Base-by-base conservation (phyloP, 1,140 invertebrate species). In the Pachyrhynchus sulphureomaculatus region DNA sequence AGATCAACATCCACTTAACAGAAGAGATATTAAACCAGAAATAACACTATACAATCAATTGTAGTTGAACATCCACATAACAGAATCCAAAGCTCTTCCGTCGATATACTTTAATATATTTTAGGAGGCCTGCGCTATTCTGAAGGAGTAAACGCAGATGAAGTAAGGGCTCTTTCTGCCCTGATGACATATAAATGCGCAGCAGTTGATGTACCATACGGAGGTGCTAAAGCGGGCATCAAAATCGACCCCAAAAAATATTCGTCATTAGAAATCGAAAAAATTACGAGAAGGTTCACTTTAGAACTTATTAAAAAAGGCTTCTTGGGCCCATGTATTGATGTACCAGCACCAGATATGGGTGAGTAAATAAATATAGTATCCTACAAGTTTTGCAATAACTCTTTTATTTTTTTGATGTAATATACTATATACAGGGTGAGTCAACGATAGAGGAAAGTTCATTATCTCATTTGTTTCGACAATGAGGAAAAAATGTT, bases 101-200 rank as follows among this genome's bases (percentile, higher is more conserved):
- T n/a, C n/a, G n/a, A n/a, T n/a, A n/a, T n/a, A n/a, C n/a, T n/a
- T n/a, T n/a, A n/a, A n/a, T n/a, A n/a, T n/a, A n/a, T 73, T 79
- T 62, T 80, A 97, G 95, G 95, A 86, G 98, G 55, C 5, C 10
- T 99, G 74, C 88, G 96, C 77, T 99, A 93, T 83, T 98, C 95
- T 51, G 81, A 89, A 78, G 93, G 98, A 76, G 97, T 98, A 5
- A 88, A 85, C 65, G 84, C 93, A 41, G 90, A 92, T 74, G 90
- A 93, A 79, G 90, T 92, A 95, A 90, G 96, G 76, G 97, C 97
- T 52, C 79, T 99, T 63, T 94, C 96, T 0, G 95, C 96, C 48
- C 78, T 99, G 73, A 99, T 99, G 97, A 99, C 97, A 10, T 99
- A 98, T 83, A 92, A 92, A 78, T 92, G 90, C 77, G 95, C 97